Evolutionary conservation across 2,888 invertebrate species (phyloP), one percentile per base, ranked within the genome.

Genomic region (Pyrochroa serraticornis): DNA sequence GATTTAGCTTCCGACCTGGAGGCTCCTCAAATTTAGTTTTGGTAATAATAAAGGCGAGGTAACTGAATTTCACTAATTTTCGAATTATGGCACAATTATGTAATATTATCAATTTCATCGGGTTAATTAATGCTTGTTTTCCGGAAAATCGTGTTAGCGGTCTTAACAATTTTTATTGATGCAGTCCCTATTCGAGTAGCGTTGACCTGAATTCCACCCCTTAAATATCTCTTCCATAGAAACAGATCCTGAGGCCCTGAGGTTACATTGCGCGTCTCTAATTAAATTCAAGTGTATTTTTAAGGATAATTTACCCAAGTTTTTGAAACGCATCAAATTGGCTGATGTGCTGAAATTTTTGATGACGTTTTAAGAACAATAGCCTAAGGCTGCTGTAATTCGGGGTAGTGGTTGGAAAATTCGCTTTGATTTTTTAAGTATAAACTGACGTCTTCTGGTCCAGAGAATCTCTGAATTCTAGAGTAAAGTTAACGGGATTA

Each of bases 351-450:
- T 22, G 22, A 22, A 22, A 22, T 22, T 22, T 5, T 22, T 22
- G 22, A 22, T 22, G 22, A 5, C 22, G 22, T 22, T 22, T 3
- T 5, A 5, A 13, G 10, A 22, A 36, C 35, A 47, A 47, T 37
- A 22, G 22, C 22, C 22, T 5, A 22, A 5, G 22, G 22, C 5
- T 22, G 22, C 22, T n/a, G 42, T 43, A 51, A 39, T 51, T 37
- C 51, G n/a, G 37, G n/a, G 12, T 22, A 37, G 36, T 51, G 43
- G 33, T n/a, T 43, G 51, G 51, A 51, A 51, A 51, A 51, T 51
- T 22, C 32, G 35, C 51, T 42, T 51, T 43, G 43, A 10, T 14
- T 41, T 49, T 49, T 49, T 10, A 22, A 22, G 22, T 22, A 3
- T 22, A 22, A 5, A 22, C 22, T 22, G 22, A 22, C 22, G 5